Percentiles rank a stretch among this genome's conserved stretches.
Conservation (phyloP, 1,140 invertebrate species). For the Coptotermes formosanus region DNA sequence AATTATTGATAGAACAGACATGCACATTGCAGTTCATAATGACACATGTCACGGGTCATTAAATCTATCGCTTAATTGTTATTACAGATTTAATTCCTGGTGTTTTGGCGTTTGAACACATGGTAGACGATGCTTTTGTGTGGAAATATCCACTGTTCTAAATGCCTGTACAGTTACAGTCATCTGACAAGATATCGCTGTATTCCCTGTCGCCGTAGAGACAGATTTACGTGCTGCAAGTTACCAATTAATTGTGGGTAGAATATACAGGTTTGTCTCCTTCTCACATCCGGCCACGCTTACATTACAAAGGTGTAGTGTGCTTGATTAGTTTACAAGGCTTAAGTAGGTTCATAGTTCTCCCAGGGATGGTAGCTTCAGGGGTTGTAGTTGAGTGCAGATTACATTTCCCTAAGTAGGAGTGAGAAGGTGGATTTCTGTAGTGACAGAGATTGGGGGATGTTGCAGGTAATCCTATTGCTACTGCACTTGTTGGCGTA, state of each 20-base stretch:
- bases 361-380: not conserved
- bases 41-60: too few relatives aligned
- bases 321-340: not conserved
- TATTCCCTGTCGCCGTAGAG: not conserved
- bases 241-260: not conserved
- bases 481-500: not conserved
- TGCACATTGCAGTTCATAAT: too few relatives aligned
- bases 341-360: conserved; percentile 12
- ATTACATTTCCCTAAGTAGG: not conserved
- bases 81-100: too few relatives aligned
- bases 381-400: not conserved
- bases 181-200: too few relatives aligned
- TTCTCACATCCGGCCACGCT: not conserved
- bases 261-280: not conserved
- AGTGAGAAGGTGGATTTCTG: not conserved
- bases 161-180: too few relatives aligned
- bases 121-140: too few relatives aligned
- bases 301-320: not conserved
- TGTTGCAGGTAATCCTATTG: not conserved
- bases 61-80: too few relatives aligned
- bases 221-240: not conserved
- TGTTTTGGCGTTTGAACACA: too few relatives aligned
- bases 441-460: too few relatives aligned
- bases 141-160: too few relatives aligned
- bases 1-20: too few relatives aligned